Evolutionary conservation across 2,888 invertebrate genomes (phyloP), one percentile per base, ranked within the genome.

Genomic region (Heliconius ethilla): DNA sequence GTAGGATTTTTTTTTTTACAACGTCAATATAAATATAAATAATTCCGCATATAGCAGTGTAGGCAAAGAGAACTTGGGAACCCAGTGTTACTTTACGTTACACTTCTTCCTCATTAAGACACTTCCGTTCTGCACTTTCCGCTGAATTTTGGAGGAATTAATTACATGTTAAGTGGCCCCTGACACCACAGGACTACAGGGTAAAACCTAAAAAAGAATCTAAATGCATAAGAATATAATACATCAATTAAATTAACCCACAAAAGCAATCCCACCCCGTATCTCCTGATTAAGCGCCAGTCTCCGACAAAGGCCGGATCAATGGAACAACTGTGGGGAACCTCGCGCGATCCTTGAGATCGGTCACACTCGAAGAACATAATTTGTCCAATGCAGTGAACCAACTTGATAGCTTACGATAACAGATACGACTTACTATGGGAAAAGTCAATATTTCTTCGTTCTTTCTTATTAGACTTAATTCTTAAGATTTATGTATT

Each of bases 251-350:
- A 75, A 75, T 27, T 72, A 75, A 75, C 66, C 33, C 51, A 69
- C 74, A 65, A 78, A 76, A 55, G 55, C 63, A 59, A 75, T 75
- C 59, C 76, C 51, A 70, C 65, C 73, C 63, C 33, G 73, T 72
- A 75, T 75, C 59, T 76, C 70, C 55, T 78, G 75, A 81, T 81
- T 76, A 78, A 81, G 79, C 70, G 62, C 77, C 27, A 70, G 67
- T 65, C 62, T 76, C 75, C 73, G 59, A 75, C 76, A 69, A 67
- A 77, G 75, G 69, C 77, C 70, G 77, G 79, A 81, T 82, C 83
- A 83, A 80, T 82, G 83, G 76, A 79, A 82, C 80, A 82, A 81
- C 82, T 83, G 81, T 77, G 78, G 79, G 75, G 73, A 79, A 78
- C 77, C 81, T 76, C 79, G 66, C 75, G 80, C 81, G 81, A 82